phyloP scores from a whole-genome alignment of 2,797 vertebrate genomes.

The Craterocephalus amniculus region DNA sequence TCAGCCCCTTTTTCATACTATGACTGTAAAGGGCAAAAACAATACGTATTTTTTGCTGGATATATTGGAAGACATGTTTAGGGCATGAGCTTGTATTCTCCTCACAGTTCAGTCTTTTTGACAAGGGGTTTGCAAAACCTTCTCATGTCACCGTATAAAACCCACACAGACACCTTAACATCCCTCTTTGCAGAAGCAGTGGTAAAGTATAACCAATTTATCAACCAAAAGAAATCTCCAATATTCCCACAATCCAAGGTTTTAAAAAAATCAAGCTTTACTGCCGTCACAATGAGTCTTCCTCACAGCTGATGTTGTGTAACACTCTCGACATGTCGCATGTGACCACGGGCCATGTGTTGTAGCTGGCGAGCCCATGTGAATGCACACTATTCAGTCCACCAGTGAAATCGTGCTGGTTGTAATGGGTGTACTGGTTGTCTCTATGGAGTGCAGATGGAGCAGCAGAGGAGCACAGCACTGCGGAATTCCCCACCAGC shows the following conservation, averaged over 20 bases:
- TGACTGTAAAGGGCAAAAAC: not conserved
- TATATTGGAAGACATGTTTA: not conserved
- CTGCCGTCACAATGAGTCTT: constrained; percentile 27
- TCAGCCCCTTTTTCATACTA: not conserved
- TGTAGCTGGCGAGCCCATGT: not conserved
- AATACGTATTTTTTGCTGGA: not conserved
- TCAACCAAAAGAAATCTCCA: constrained; percentile 11
- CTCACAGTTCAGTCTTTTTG: not conserved
- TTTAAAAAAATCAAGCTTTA: constrained; percentile 50
- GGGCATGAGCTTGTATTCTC: not conserved
- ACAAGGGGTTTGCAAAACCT: not conserved
- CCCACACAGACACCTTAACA: constrained; percentile 12
- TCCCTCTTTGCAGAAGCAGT: not conserved
- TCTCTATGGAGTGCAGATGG: constrained; percentile 69
- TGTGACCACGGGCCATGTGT: constrained; percentile 58
- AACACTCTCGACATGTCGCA: constrained; percentile 43
- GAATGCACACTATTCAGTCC: constrained; percentile 20
- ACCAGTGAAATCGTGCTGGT: constrained; percentile 52
- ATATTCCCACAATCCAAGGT: constrained; percentile 46
- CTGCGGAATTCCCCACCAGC: constrained; percentile 80
- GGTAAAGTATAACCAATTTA: constrained; percentile 10
- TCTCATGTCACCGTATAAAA: not conserved
- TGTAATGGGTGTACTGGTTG: constrained; percentile 62
- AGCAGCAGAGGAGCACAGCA: constrained; percentile 69
- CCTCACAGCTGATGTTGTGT: constrained; percentile 46